phyloP scores from a whole-genome alignment of 1,140 invertebrate species.

The Orussus abietinus region DNA sequence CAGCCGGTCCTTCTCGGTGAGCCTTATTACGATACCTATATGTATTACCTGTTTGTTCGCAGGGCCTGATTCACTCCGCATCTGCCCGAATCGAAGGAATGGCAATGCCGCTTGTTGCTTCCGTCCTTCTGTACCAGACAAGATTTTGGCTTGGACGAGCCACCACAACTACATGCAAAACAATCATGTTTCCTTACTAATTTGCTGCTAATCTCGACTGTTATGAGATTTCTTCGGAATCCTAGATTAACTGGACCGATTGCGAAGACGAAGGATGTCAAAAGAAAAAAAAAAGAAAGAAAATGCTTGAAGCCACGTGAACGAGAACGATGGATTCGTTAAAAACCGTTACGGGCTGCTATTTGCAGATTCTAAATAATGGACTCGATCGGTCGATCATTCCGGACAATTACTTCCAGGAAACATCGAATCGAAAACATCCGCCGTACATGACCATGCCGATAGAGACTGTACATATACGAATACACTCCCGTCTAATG shows the following conservation, averaged over 20 bases:
- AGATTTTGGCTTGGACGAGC: constrained; percentile 68
- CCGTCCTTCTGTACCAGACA: constrained; percentile 69
- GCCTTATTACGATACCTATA: no score
- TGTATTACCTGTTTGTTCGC: constrained; percentile 56
- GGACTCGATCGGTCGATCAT: neutral
- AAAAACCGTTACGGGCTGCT: constrained; percentile 17
- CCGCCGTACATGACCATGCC: neutral
- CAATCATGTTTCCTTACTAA: constrained; percentile 52
- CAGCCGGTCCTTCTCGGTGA: no score
- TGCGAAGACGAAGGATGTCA: constrained; percentile 10
- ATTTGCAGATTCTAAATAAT: constrained; percentile 14
- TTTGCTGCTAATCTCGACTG: constrained; percentile 19
- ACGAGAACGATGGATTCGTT: constrained; percentile 19
- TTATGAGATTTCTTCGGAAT: constrained; percentile 14
- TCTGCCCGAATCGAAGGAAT: constrained; percentile 54
- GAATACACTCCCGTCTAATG: constrained; percentile 2
- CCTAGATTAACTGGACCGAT: constrained; percentile 11
- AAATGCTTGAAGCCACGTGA: constrained; percentile 16
- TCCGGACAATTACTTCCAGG: no score
- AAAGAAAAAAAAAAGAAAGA: constrained; percentile 12
- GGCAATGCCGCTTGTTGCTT: constrained; percentile 54
- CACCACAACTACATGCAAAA: constrained; percentile 62
- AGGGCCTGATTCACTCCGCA: constrained; percentile 51
- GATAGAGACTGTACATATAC: neutral
- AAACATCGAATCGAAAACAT: constrained; percentile 1